Conservation (phyloP, 1,140 invertebrate species). For the Cydia strobilella region DNA sequence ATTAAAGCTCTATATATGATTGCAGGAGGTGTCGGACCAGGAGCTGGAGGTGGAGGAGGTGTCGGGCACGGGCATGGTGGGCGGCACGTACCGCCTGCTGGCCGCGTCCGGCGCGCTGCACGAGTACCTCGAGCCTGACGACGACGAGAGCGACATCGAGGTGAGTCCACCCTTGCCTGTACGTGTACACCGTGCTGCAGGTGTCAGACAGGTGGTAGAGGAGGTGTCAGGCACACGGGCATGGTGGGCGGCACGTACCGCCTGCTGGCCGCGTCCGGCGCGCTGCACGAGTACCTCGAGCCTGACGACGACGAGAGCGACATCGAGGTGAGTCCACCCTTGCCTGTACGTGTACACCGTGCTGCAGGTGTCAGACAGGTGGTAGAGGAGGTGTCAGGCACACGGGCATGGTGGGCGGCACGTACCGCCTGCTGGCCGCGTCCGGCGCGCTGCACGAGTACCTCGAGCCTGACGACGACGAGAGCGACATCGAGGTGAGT, state of each 20-base stretch:
- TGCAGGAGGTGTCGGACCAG: conserved; percentile 66
- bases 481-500: conserved; percentile 81
- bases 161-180: conserved; percentile 49
- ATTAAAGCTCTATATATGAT: background rate
- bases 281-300: conserved; percentile 70
- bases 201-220: conserved; percentile 67
- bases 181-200: conserved; percentile 46
- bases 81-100: conserved; percentile 75
- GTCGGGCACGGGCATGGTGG: conserved; percentile 78
- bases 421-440: conserved; percentile 75
- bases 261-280: conserved; percentile 69
- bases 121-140: conserved; percentile 72
- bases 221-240: conserved; percentile 70
- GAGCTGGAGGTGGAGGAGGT: conserved; percentile 72
- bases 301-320: conserved; percentile 81
- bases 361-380: conserved; percentile 68
- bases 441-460: conserved; percentile 68
- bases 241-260: conserved; percentile 79
- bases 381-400: conserved; percentile 64
- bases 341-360: background rate
- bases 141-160: conserved; percentile 82
- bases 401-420: conserved; percentile 78
- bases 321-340: conserved; percentile 73
- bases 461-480: conserved; percentile 76
- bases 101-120: conserved; percentile 64